These are phyloP conservation scores for Drosophila repleta DNA, from an alignment of 1,140 invertebrate species.

Conservation along the genomic window DNA sequence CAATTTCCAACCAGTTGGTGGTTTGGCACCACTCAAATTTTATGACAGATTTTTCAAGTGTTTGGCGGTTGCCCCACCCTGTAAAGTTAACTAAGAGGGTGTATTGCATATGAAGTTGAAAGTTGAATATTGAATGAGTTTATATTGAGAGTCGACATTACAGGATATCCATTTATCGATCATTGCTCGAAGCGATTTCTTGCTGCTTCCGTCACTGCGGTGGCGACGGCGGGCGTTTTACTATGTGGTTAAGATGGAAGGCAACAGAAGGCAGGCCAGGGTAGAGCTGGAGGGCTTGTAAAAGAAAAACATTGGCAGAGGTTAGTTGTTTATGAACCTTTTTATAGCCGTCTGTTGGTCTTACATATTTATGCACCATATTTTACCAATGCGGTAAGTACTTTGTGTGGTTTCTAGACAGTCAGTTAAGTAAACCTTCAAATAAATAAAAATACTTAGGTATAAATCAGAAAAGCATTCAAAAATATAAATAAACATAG, in stretches of 20 bases:
- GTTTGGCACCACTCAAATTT: constrained; percentile 70
- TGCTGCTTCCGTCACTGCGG: constrained; percentile 25
- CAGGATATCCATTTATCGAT: constrained; percentile 2
- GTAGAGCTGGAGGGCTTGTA: constrained; percentile 23
- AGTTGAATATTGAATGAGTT: not conserved
- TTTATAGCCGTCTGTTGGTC: constrained; percentile 68
- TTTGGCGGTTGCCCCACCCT: constrained; percentile 42
- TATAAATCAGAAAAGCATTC: not conserved
- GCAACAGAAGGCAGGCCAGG: constrained; percentile 8
- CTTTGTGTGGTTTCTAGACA: constrained; percentile 35
- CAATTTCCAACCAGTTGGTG: constrained; percentile 79
- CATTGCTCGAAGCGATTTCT: not conserved
- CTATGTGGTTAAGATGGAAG: constrained; percentile 29
- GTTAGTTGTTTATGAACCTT: constrained; percentile 79
- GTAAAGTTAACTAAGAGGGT: not conserved
- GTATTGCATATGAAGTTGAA: not conserved
- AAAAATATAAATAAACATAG: not conserved
- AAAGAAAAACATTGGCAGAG: constrained; percentile 62
- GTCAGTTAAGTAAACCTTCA: constrained; percentile 3
- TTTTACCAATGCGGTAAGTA: constrained; percentile 38
- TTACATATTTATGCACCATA: constrained; percentile 70
- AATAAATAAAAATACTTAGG: not conserved
- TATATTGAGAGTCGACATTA: not conserved
- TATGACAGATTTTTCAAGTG: constrained; percentile 82
- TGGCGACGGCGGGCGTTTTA: constrained; percentile 59